Evolutionary conservation across 2,113 vertebrate species (phyloP).

Genomic region (Tinamus guttatus): DNA sequence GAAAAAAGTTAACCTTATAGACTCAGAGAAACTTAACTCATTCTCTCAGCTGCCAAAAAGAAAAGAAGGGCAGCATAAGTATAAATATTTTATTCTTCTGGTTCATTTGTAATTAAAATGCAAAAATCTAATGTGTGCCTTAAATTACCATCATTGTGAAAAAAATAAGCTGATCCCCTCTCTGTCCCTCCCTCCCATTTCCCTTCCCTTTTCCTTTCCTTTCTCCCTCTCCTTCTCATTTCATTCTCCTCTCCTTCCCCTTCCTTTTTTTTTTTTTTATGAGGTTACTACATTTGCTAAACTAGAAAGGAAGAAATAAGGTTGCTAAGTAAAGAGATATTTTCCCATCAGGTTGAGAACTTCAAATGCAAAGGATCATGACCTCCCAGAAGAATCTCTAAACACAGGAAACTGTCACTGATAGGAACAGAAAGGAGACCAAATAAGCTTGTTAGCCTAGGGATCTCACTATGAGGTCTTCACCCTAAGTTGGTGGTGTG

Average conservation of each 20-base stretch:
- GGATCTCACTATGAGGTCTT: background rate
- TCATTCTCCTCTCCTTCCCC: background rate
- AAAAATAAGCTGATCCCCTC: background rate
- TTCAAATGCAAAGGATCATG: background rate
- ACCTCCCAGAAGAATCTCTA: background rate
- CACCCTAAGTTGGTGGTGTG: background rate
- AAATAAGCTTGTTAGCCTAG: background rate
- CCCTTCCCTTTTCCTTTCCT: no score
- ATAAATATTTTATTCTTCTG: background rate
- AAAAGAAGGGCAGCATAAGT: background rate
- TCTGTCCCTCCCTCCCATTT: no score
- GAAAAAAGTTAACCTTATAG: background rate
- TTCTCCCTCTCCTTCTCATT: no score
- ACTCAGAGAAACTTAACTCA: background rate
- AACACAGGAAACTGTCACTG: background rate
- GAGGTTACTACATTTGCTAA: background rate
- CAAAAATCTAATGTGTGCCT: background rate
- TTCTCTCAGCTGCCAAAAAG: background rate
- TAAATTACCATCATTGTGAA: slow-evolving; percentile 1
- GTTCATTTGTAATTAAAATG: background rate
- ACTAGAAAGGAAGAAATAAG: background rate
- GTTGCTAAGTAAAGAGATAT: background rate
- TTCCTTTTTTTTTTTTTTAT: background rate
- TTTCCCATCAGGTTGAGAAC: background rate
- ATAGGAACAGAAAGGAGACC: no score